Conservation (phyloP, 2,797 vertebrate species). For the Lepus townsendii region DNA sequence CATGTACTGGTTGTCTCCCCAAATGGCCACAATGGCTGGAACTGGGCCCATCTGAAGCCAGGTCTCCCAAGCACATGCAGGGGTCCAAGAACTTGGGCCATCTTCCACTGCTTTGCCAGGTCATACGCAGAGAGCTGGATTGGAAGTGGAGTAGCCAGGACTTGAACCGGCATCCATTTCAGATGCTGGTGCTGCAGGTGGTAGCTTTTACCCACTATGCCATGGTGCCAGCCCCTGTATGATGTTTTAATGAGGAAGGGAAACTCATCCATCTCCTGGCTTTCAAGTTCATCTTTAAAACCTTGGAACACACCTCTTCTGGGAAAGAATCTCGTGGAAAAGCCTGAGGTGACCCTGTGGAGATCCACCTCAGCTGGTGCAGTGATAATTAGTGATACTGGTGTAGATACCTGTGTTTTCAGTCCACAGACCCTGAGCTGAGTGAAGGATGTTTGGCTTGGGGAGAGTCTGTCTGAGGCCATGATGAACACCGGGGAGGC, state of each 20-base stretch:
- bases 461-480: slow-evolving; percentile 71
- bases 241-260: slow-evolving; percentile 72
- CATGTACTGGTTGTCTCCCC: no score
- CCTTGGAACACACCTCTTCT: slow-evolving; percentile 66
- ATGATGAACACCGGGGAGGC: slow-evolving; percentile 80
- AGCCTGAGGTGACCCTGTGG: slow-evolving; percentile 57
- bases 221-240: not conserved
- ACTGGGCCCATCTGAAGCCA: no score
- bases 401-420: slow-evolving; percentile 83
- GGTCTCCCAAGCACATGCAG: no score
- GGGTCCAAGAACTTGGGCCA: no score
- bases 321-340: slow-evolving; percentile 62
- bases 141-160: no score
- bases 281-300: slow-evolving; percentile 79
- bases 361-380: slow-evolving; percentile 74
- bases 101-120: no score
- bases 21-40: no score
- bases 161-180: no score
- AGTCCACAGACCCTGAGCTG: slow-evolving; percentile 77
- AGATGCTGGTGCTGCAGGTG: no score
- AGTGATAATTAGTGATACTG: slow-evolving; percentile 84
- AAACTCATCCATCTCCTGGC: slow-evolving; percentile 69
- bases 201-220: no score
- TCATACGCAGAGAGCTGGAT: no score
- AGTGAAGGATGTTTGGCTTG: slow-evolving; percentile 81